Percentiles rank a stretch among this genome's conserved stretches.
Conservation (phyloP, 1,140 invertebrate species). For the Lucilia cuprina region DNA sequence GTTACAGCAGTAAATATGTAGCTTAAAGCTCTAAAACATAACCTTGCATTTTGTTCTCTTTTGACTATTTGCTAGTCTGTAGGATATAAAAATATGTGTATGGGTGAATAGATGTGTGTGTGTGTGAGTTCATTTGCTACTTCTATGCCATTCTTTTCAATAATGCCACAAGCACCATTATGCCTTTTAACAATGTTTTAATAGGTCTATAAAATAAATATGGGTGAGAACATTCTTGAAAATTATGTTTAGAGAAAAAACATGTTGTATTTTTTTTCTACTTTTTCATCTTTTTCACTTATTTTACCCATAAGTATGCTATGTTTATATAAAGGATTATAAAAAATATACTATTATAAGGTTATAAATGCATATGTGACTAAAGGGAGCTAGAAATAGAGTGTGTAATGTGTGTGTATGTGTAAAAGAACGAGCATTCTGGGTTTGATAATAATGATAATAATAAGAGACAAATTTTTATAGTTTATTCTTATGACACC, state of each 20-base stretch:
- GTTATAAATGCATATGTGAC: too few species aligned
- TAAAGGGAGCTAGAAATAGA: too few species aligned
- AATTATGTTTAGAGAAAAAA: neutral
- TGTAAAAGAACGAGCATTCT: too few species aligned
- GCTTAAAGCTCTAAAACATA: neutral
- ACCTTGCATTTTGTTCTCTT: neutral
- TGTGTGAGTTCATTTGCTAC: neutral
- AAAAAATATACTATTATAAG: neutral
- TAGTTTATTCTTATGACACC: neutral
- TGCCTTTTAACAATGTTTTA: neutral
- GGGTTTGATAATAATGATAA: neutral
- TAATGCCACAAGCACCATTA: slow-evolving; percentile 25
- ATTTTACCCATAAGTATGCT: neutral
- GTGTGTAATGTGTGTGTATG: too few species aligned
- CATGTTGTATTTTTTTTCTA: neutral
- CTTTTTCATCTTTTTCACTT: too few species aligned
- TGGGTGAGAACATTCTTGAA: neutral
- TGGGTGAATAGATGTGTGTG: too few species aligned
- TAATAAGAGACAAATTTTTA: slow-evolving; percentile 16
- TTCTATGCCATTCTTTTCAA: slow-evolving; percentile 38
- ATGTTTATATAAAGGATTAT: neutral
- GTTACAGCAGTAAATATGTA: neutral
- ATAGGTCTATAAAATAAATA: neutral
- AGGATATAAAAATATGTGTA: too few species aligned
- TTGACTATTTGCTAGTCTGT: too few species aligned